Evolutionary conservation across 2,113 vertebrate species (phyloP), one percentile per base, ranked within the genome.

Genomic region (Mystacornis crossleyi): DNA sequence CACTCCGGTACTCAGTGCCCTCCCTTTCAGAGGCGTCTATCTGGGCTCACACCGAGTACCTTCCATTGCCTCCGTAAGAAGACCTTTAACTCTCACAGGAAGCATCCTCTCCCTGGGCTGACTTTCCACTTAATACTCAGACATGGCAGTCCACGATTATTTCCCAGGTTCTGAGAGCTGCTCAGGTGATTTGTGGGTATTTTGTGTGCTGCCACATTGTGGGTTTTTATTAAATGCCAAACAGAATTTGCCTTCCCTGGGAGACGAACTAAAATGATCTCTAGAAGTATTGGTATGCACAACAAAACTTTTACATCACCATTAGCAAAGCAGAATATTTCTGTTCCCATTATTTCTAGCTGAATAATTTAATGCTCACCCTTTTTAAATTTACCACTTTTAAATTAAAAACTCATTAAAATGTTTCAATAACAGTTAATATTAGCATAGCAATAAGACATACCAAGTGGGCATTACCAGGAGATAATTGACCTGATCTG

Each of bases 331-430:
- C 86, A 91, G 89, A 93, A 77, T 90, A 82, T 64, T 92, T 87
- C 78, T 78, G 34, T 77, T 86, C 74, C 69, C 67, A 93, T 91
- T 78, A 94, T 80, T 95, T 86, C 86, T 91, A 90, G 90, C 66
- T 94, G 94, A 96, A 95, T 94, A 95, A 96, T 96, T 97, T 89
- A 91, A 95, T 65, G 86, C 79, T 91, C 95, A 93, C 81, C 75
- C 86, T 90, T 94, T 93, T 95, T 20, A 97, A 97, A 97, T 96
- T 93, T 96, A 88, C 67, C 81, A 74, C 91, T 97, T 96, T 93
- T 54, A 95, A 94, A 97, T 97, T 96, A 97, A 95, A 98, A 96
- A 97, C 80, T 94, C 93, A 91, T 97, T 97, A 94, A 90, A 97
- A 97, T 94, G 36, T 95, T 97, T 96, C 95, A 93, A 61, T 71